phyloP scores from a whole-genome alignment of 2,797 vertebrate genomes.

The Bovichtus variegatus region DNA sequence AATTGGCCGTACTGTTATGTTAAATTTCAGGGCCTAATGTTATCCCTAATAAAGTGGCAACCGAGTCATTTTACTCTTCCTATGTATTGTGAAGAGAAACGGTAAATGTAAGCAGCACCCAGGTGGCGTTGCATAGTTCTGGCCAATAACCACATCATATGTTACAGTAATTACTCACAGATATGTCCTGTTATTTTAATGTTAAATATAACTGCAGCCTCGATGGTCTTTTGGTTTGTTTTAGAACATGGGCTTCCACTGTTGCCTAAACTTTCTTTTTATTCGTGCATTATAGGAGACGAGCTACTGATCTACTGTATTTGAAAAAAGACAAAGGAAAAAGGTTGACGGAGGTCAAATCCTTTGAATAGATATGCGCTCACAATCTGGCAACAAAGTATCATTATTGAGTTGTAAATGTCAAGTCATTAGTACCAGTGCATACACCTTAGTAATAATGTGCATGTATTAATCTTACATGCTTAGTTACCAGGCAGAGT shows the following conservation, averaged over 20 bases:
- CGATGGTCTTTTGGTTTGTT: neutral
- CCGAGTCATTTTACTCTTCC: too few relatives aligned
- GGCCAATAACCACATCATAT: too few relatives aligned
- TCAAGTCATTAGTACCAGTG: neutral
- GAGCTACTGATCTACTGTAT: neutral
- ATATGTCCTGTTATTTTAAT: too few relatives aligned
- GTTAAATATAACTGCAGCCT: too few relatives aligned
- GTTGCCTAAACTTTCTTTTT: neutral
- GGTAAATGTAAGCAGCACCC: too few relatives aligned
- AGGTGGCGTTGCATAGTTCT: too few relatives aligned
- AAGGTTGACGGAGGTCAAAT: neutral
- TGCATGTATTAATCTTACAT: neutral
- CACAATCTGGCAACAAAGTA: neutral
- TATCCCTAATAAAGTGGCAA: too few relatives aligned
- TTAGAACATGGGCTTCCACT: neutral
- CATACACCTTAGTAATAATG: neutral
- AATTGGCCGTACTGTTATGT: too few relatives aligned
- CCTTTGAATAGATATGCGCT: neutral
- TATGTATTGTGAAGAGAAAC: too few relatives aligned
- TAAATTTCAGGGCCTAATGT: too few relatives aligned
- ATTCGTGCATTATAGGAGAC: too few relatives aligned
- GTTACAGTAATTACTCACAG: too few relatives aligned
- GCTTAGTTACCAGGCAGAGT: slow-evolving; percentile 32
- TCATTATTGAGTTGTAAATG: neutral
- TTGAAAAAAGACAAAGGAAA: neutral